Conservation (phyloP, 2,113 vertebrate species). For the Platichthys flesus region DNA sequence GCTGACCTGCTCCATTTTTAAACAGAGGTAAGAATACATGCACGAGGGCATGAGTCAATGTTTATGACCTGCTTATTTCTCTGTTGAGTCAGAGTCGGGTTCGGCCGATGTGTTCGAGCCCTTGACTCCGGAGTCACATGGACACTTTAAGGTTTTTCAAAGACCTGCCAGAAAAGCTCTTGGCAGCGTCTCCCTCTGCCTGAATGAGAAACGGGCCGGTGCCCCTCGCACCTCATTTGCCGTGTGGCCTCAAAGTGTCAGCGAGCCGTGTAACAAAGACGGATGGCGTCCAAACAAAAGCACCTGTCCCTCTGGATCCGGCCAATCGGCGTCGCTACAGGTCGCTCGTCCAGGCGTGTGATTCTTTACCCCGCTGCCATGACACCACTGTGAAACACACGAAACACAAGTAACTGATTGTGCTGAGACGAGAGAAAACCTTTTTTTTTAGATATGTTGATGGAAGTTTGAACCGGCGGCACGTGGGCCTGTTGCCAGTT, state of each 20-base stretch:
- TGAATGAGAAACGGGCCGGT: slow-evolving; percentile 18
- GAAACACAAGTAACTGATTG: background rate
- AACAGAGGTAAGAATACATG: slow-evolving; percentile 27
- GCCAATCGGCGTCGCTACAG: slow-evolving; percentile 16
- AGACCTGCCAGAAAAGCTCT: slow-evolving; percentile 16
- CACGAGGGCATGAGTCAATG: background rate
- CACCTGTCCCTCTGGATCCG: slow-evolving; percentile 34
- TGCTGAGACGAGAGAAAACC: background rate
- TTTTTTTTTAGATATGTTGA: slow-evolving; percentile 28
- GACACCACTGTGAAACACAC: slow-evolving; percentile 31
- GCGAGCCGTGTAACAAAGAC: slow-evolving; percentile 9
- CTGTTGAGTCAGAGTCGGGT: slow-evolving; percentile 2
- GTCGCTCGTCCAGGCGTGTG: slow-evolving; percentile 14
- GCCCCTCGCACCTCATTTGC: slow-evolving; percentile 23
- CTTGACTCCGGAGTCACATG: slow-evolving; percentile 11
- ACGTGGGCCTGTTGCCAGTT: slow-evolving; percentile 1
- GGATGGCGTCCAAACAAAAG: slow-evolving; percentile 17
- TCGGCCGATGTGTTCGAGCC: background rate
- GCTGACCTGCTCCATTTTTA: slow-evolving; percentile 24
- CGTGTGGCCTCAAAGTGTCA: slow-evolving; percentile 18
- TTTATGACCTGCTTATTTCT: slow-evolving; percentile 33
- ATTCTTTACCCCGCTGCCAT: slow-evolving; percentile 31
- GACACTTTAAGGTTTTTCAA: background rate
- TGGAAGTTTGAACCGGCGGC: slow-evolving; percentile 25
- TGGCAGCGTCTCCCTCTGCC: slow-evolving; percentile 5